phyloP scores from a whole-genome alignment of 1,140 invertebrate species.

The Chrysomallon squamiferum region DNA sequence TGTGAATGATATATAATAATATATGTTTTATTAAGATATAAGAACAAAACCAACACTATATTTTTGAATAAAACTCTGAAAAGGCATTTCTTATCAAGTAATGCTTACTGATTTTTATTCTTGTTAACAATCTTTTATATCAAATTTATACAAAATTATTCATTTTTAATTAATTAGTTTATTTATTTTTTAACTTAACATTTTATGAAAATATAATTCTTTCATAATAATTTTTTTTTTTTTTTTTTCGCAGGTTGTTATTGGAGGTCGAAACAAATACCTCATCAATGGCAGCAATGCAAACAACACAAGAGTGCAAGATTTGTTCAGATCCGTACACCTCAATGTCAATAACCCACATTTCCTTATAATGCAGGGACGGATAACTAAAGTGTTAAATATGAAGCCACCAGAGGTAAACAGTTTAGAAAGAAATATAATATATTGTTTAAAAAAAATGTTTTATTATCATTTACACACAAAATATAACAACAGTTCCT shows the following conservation, averaged over 20 bases:
- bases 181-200: too few species aligned
- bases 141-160: too few species aligned
- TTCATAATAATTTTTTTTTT: too few species aligned
- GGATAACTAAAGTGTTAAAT: constrained; percentile 98
- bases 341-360: constrained; percentile 99
- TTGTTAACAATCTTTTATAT: too few species aligned
- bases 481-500: background rate
- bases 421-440: constrained; percentile 4
- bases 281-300: constrained; percentile 93
- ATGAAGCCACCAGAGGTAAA: constrained; percentile 96
- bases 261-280: constrained; percentile 83
- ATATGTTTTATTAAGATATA: too few species aligned
- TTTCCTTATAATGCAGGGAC: constrained; percentile 99
- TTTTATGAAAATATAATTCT: too few species aligned
- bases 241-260: constrained; percentile 71
- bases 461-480: background rate
- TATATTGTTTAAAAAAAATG: background rate
- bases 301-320: constrained; percentile 87
- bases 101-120: too few species aligned
- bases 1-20: too few species aligned
- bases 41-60: too few species aligned
- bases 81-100: too few species aligned
- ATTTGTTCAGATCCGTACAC: constrained; percentile 95
- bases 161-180: too few species aligned
- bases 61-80: too few species aligned